Base-by-base conservation (phyloP, 2,888 invertebrate genomes). In the Drosophila mercatorum region DNA sequence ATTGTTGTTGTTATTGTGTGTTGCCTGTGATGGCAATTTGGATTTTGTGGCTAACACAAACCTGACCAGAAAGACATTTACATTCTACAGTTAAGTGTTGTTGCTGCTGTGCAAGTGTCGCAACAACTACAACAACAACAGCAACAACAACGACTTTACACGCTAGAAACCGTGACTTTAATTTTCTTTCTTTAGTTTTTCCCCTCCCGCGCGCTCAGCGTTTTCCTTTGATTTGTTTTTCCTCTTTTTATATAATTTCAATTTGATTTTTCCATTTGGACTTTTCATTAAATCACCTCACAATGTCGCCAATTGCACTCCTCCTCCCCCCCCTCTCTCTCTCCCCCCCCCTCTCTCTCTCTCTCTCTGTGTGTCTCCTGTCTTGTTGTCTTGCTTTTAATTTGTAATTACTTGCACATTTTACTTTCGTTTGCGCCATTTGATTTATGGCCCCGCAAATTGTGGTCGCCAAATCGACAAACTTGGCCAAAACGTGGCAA, bases 131-230 rank as follows among this genome's bases (percentile, higher is more conserved):
- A 74, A 36, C 52, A 66, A 40, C 77, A 78, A 56, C 82, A 70
- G 31, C 75, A 83, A 57, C 75, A 81, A 62, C 22, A 22, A 22
- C 75, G 81, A 57, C 88, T 90, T 89, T 90, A 88, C 89, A 90
- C 89, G 89, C 84, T 81, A 74, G 77, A 90, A 89, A 88, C 90
- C 90, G 90, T 90, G 90, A 90, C 90, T 90, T 90, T 84, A 90
- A 89, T 89, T 90, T 90, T 80, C 83, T 83, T 85, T 76, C 83
- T 83, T 85, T 76, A 63, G 52, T 58, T 69, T 31, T 66, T 66
- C 62, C 57, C 57, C 62, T 49, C 47, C 69, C 46, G 59, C 63
- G 28, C 61, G 40, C 49, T 63, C 63, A 31, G 28, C 52, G 63
- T 57, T 75, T 80, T 55, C 71, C 71, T 80, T 86, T 86, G 86